Conservation (phyloP, 2,888 invertebrate species). For the Cataglyphis albicans region DNA sequence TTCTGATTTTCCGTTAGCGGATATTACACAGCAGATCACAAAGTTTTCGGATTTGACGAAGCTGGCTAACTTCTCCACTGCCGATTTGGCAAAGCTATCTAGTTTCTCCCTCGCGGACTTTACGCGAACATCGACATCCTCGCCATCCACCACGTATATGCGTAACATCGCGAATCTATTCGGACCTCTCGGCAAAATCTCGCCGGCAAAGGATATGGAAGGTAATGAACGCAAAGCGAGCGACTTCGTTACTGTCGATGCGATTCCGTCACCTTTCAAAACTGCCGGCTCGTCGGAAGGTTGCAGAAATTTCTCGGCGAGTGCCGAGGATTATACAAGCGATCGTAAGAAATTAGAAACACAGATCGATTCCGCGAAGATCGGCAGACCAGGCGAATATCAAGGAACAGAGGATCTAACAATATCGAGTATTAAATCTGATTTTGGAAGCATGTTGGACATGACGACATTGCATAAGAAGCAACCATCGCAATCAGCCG, state of each 20-base stretch:
- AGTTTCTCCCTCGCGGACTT: conserved; percentile 83
- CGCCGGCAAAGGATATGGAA: conserved; percentile 77
- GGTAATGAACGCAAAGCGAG: conserved; percentile 74
- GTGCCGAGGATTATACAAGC: conserved; percentile 75
- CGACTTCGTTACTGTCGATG: conserved; percentile 77
- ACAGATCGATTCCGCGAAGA: conserved; percentile 61
- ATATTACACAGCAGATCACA: conserved; percentile 82
- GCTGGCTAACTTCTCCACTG: conserved; percentile 82
- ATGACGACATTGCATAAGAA: conserved; percentile 81
- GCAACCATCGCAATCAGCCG: conserved; percentile 73
- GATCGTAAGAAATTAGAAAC: conserved; percentile 74
- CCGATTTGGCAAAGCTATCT: conserved; percentile 83
- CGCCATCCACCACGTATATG: conserved; percentile 82
- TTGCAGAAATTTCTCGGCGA: conserved; percentile 66
- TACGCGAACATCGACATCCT: conserved; percentile 80
- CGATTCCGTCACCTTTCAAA: conserved; percentile 75
- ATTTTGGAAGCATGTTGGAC: conserved; percentile 81
- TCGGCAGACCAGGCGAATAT: conserved; percentile 75
- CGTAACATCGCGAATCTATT: conserved; percentile 84
- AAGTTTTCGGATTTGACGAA: conserved; percentile 84
- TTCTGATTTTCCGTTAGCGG: conserved; percentile 82
- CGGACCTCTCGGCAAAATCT: conserved; percentile 80
- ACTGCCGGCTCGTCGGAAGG: conserved; percentile 71
- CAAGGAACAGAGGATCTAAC: conserved; percentile 81
- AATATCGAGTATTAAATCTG: conserved; percentile 76